Evolutionary conservation across 2,888 invertebrate species (phyloP).

Genomic region (Eilema griseolum): DNA sequence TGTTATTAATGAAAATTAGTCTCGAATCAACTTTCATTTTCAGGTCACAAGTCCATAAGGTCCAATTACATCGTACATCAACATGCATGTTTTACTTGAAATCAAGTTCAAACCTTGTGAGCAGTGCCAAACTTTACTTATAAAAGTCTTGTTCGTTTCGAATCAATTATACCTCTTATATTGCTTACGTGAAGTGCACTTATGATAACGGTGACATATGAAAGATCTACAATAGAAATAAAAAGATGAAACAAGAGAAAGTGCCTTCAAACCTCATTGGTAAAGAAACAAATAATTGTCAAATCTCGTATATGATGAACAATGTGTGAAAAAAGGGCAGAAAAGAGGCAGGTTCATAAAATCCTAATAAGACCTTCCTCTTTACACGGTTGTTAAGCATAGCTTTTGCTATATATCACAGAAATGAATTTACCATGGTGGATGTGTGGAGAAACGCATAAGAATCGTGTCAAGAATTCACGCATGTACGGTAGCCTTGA

Average conservation of each 20-base stretch:
- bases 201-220: neutral
- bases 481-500: no score
- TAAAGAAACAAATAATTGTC: neutral
- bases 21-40: constrained; percentile 1
- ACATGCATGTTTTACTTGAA: constrained; percentile 19
- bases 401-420: no score
- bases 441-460: no score
- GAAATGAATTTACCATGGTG: no score
- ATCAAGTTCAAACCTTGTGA: constrained; percentile 55
- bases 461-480: no score
- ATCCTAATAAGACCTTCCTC: no score
- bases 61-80: constrained; percentile 4
- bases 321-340: no score
- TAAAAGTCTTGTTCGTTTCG: neutral
- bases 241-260: neutral
- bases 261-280: neutral
- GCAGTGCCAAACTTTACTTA: constrained; percentile 40
- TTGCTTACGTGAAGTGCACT: neutral
- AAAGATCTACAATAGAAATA: neutral
- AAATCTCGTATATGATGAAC: neutral
- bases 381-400: no score
- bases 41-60: neutral
- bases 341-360: no score
- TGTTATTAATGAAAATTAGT: neutral
- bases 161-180: neutral